Conservation (phyloP, 2,113 vertebrate species). For the Thalassoma bifasciatum region DNA sequence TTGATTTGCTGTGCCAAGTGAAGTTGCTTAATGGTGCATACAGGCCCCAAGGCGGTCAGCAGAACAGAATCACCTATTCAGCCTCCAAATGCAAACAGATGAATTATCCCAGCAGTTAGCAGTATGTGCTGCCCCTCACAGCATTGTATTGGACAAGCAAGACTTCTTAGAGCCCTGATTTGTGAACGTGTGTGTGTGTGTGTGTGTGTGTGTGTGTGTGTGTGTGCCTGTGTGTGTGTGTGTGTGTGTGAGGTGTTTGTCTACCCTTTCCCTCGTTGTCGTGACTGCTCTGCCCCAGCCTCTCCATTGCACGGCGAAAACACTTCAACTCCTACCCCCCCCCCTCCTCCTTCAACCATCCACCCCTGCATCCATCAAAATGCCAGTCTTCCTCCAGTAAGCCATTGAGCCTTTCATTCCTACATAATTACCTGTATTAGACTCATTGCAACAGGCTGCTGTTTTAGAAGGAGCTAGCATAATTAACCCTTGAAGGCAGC, state of each 20-base stretch:
- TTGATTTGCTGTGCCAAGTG: constrained; percentile 19
- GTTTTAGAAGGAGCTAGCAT: constrained; percentile 30
- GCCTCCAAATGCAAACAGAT: constrained; percentile 45
- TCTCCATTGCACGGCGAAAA: not conserved
- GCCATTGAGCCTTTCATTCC: constrained; percentile 64
- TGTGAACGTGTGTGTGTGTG: not conserved
- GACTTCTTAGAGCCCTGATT: constrained; percentile 6
- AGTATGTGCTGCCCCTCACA: not conserved
- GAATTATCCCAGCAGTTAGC: constrained; percentile 47
- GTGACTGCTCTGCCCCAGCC: constrained; percentile 45
- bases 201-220: not conserved
- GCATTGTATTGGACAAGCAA: constrained; percentile 36
- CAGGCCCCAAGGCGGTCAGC: constrained; percentile 26
- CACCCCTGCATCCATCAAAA: constrained; percentile 66
- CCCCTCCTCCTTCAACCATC: not conserved
- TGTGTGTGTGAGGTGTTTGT: constrained; percentile 1
- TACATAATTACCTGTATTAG: constrained; percentile 71
- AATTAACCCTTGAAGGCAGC: constrained; percentile 52
- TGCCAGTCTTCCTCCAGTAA: constrained; percentile 76
- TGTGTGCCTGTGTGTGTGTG: not conserved
- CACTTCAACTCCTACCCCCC: not conserved
- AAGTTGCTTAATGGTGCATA: constrained; percentile 16
- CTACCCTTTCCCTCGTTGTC: constrained; percentile 15
- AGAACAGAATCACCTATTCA: constrained; percentile 45
- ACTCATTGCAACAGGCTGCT: constrained; percentile 37